A percentile compares a stretch with the other conserved stretches of the same genome.
These are phyloP conservation scores for Barbus barbus DNA, from an alignment of 2,113 vertebrate genomes.

Conservation along the genomic window DNA sequence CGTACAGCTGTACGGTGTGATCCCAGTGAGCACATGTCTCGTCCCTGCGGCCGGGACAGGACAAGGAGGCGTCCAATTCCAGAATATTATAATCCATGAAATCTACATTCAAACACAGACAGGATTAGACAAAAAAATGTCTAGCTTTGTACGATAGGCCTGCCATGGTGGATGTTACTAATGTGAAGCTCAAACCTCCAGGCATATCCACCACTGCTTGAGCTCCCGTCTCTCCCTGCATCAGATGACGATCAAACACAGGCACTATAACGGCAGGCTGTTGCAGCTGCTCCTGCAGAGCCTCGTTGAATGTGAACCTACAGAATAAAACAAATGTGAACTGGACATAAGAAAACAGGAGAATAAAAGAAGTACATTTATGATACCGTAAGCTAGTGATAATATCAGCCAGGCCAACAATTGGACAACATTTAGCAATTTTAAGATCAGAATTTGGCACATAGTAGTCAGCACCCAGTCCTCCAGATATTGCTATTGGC, in stretches of 20 bases:
- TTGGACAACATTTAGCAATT: neutral
- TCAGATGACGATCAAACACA: constrained; percentile 70
- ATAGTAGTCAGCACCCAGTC: neutral
- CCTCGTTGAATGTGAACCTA: constrained; percentile 74
- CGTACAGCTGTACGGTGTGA: constrained; percentile 77
- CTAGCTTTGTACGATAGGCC: neutral
- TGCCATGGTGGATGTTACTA: neutral
- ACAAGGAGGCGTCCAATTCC: constrained; percentile 75
- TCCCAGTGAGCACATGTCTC: constrained; percentile 77
- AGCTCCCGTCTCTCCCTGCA: constrained; percentile 76
- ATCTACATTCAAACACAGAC: constrained; percentile 53
- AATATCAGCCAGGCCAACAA: neutral
- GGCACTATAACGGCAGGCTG: constrained; percentile 63
- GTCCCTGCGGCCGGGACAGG: constrained; percentile 74
- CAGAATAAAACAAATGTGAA: neutral
- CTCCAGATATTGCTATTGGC: neutral
- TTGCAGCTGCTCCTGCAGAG: constrained; percentile 65
- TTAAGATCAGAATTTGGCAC: neutral
- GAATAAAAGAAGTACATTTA: neutral
- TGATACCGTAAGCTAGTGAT: neutral
- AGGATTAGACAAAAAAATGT: neutral
- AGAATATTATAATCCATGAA: constrained; percentile 60
- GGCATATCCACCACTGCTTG: constrained; percentile 68
- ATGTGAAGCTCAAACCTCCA: constrained; percentile 57
- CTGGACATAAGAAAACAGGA: neutral